These are phyloP conservation scores for Trichogramma evanescens DNA, from an alignment of 2,888 invertebrate species.

Conservation along the genomic window DNA sequence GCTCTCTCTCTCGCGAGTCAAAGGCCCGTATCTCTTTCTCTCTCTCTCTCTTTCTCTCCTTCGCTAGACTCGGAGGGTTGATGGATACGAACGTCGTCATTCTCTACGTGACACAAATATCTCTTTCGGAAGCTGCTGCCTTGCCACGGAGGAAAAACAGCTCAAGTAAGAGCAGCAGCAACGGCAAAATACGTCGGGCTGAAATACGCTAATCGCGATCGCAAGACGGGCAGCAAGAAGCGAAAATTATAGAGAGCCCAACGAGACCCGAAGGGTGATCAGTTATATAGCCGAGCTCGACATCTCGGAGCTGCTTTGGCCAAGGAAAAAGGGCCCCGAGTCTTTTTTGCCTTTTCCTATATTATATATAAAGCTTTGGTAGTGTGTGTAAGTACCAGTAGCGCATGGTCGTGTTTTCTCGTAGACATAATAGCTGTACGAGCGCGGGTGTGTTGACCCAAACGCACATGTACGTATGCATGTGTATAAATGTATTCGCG, in stretches of 20 bases:
- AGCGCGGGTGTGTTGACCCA: slow-evolving; percentile 32
- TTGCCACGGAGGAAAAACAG: neutral
- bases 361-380: no score
- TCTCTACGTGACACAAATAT: neutral
- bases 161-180: neutral
- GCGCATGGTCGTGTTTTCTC: slow-evolving; percentile 23
- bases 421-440: slow-evolving; percentile 37
- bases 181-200: neutral
- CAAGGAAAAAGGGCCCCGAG: no score
- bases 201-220: neutral
- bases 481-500: neutral
- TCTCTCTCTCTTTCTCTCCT: neutral
- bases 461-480: slow-evolving; percentile 26
- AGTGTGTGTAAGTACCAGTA: neutral
- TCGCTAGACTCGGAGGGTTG: neutral
- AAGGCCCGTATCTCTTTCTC: neutral
- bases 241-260: slow-evolving; percentile 7
- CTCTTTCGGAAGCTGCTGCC: slow-evolving; percentile 1
- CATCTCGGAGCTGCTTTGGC: no score
- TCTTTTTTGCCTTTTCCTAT: no score
- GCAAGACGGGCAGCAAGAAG: neutral
- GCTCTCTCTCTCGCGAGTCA: neutral
- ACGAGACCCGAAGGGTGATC: slow-evolving; percentile 2
- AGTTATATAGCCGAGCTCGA: slow-evolving; percentile 1
- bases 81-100: slow-evolving; percentile 10